Conservation (phyloP, 2,797 vertebrate genomes). For the Ataeniobius toweri region DNA sequence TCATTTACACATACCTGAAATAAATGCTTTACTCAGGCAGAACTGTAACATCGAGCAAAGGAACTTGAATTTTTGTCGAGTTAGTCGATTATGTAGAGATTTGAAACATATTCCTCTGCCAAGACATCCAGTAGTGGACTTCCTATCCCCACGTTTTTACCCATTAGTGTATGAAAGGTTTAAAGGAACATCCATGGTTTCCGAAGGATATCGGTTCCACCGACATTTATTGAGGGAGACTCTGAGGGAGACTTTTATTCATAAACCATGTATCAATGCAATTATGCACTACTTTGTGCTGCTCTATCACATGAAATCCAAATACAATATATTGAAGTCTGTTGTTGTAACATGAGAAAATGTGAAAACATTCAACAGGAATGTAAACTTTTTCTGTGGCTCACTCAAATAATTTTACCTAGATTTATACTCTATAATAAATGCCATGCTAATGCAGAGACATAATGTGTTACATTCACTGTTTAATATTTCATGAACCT, state of each 20-base stretch:
- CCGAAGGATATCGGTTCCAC: background rate
- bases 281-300: background rate
- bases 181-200: background rate
- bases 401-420: background rate
- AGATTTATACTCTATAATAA: background rate
- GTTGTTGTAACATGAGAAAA: background rate
- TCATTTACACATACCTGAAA: background rate
- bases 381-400: background rate
- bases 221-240: too few relatives aligned
- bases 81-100: background rate
- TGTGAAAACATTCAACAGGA: background rate
- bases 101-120: background rate
- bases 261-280: too few relatives aligned
- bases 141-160: background rate
- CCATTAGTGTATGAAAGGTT: background rate
- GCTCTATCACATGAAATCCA: background rate
- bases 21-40: background rate
- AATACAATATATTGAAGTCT: background rate
- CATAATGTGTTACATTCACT: background rate
- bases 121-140: background rate
- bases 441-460: background rate
- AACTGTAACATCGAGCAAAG: background rate
- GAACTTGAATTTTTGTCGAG: background rate
- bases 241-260: too few relatives aligned
- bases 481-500: conserved; percentile 3